Evolutionary conservation across 2,888 invertebrate species (phyloP).

Genomic region (Nemotelus nigrinus): DNA sequence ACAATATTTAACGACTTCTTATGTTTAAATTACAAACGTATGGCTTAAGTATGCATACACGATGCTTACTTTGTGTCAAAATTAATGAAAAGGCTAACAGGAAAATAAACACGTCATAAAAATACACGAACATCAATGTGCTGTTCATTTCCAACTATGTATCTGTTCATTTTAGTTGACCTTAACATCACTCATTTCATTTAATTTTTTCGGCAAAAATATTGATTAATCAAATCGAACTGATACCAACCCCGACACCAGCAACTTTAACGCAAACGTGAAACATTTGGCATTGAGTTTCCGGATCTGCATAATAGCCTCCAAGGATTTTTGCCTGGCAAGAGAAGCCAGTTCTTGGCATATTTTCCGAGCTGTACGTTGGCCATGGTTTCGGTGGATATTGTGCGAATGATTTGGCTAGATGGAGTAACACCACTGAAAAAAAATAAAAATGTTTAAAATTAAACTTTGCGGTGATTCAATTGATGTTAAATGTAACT

Average conservation of each 20-base stretch:
- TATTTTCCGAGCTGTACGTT: slow-evolving; percentile 69
- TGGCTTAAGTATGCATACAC: no score
- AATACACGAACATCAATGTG: no score
- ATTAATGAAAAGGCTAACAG: no score
- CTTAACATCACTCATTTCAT: neutral
- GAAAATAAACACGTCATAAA: no score
- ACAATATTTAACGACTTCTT: no score
- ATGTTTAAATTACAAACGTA: no score
- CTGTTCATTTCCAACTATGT: neutral
- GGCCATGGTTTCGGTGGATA: slow-evolving; percentile 58
- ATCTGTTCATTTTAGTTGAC: neutral
- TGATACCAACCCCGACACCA: slow-evolving; percentile 73
- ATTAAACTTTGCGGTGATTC: no score
- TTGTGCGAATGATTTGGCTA: neutral
- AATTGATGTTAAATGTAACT: no score
- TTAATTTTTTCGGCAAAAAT: no score
- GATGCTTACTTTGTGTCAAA: no score
- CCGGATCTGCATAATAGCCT: slow-evolving; percentile 88
- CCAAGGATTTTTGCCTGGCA: slow-evolving; percentile 87
- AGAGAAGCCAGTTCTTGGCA: slow-evolving; percentile 74
- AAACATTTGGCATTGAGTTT: slow-evolving; percentile 89
- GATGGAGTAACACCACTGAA: slow-evolving; percentile 8
- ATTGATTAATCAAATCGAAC: no score
- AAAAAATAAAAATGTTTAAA: neutral
- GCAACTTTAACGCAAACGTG: slow-evolving; percentile 88